Conservation (phyloP, 2,797 vertebrate genomes). For the Protosalanx chinensis region DNA sequence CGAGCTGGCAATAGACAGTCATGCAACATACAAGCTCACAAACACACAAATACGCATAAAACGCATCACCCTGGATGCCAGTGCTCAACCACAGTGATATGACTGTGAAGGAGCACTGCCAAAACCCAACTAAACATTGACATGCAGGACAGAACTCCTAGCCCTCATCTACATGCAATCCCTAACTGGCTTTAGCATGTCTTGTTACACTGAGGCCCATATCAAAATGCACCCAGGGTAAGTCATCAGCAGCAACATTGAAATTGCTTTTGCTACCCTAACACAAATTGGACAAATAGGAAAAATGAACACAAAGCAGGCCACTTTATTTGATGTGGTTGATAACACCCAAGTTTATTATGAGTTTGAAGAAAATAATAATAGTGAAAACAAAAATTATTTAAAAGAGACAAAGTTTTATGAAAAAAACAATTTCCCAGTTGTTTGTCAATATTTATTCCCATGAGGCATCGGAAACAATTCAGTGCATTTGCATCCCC, state of each 20-base stretch:
- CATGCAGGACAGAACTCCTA: constrained; percentile 32
- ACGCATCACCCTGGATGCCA: constrained; percentile 9
- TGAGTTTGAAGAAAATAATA: constrained; percentile 20
- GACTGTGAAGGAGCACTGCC: constrained; percentile 26
- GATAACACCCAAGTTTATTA: constrained; percentile 43
- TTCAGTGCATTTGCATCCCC: background rate
- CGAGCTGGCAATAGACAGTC: too few species aligned
- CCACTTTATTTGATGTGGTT: constrained; percentile 32
- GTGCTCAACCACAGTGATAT: background rate
- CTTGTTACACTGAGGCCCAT: constrained; percentile 33
- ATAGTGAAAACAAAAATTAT: constrained; percentile 18
- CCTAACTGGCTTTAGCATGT: constrained; percentile 45
- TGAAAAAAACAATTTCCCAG: constrained; percentile 31
- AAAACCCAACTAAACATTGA: constrained; percentile 26
- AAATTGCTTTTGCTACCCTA: constrained; percentile 45
- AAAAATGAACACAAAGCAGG: constrained; percentile 23
- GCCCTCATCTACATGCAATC: constrained; percentile 45
- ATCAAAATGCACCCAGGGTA: constrained; percentile 43
- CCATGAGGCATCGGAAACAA: constrained; percentile 2
- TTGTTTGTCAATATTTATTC: constrained; percentile 17
- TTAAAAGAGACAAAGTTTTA: constrained; percentile 30
- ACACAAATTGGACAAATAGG: constrained; percentile 47
- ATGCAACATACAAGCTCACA: too few species aligned
- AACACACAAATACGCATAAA: constrained; percentile 6
- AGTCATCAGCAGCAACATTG: constrained; percentile 46